These are phyloP conservation scores for Corbicula japonica DNA, from an alignment of 2,888 invertebrate genomes.

Conservation along the genomic window DNA sequence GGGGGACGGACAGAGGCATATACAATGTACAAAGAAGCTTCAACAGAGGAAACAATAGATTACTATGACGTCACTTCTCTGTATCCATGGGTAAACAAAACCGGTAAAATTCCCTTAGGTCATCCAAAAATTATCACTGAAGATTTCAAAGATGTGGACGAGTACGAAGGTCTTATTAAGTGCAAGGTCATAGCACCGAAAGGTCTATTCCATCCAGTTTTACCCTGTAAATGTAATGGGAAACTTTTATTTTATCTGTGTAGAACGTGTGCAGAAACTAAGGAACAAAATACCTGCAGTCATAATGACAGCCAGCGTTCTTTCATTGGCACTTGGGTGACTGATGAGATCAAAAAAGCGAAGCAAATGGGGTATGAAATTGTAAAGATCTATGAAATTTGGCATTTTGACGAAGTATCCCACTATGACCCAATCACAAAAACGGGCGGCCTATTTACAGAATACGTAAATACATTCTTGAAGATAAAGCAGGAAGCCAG, in stretches of 20 bases:
- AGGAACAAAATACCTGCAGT: conserved; percentile 21
- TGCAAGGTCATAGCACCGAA: conserved; percentile 74
- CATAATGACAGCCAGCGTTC: conserved; percentile 73
- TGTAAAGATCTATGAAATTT: conserved; percentile 79
- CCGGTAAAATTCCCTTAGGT: no score
- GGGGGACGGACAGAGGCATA: conserved; percentile 74
- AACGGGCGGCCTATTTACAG: conserved; percentile 71
- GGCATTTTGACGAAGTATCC: conserved; percentile 83
- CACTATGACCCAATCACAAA: conserved; percentile 61
- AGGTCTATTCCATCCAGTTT: conserved; percentile 73
- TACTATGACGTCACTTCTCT: no score
- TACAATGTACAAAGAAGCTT: conserved; percentile 66
- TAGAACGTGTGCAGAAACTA: conserved; percentile 63
- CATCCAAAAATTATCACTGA: no score
- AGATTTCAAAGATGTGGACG: no score
- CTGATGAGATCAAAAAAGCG: conserved; percentile 79
- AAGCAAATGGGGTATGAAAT: conserved; percentile 80
- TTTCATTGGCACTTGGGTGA: conserved; percentile 82
- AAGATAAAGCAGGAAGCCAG: no score
- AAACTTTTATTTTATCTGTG: conserved; percentile 83
- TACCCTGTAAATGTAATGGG: conserved; percentile 73
- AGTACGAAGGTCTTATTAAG: no score
- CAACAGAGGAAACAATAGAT: no score
- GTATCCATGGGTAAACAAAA: no score
- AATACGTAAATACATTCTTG: no score